Percentiles rank a stretch among this genome's conserved stretches.
phyloP scores from a whole-genome alignment of 2,888 invertebrate species.

The Nomada goodeniana region DNA sequence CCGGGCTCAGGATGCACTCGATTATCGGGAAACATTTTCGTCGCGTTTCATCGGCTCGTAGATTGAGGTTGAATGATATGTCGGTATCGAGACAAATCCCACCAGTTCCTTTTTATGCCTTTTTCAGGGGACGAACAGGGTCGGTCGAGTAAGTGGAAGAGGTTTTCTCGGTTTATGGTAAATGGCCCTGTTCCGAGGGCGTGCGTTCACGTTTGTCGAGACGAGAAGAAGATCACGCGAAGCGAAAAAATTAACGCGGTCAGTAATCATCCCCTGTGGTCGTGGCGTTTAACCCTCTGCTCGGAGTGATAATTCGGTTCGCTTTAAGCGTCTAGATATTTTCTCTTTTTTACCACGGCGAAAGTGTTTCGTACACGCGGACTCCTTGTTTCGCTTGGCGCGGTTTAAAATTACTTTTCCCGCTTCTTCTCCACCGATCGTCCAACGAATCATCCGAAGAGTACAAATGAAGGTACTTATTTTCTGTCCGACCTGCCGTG shows the following conservation, averaged over 20 bases:
- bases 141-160: constrained; percentile 21
- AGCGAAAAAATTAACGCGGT: constrained; percentile 51
- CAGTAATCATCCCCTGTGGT: constrained; percentile 50
- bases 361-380: constrained; percentile 9
- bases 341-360: neutral
- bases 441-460: neutral
- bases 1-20: neutral
- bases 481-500: neutral
- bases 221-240: constrained; percentile 41
- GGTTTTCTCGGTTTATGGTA: constrained; percentile 40
- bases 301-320: constrained; percentile 22
- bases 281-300: constrained; percentile 41
- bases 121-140: constrained; percentile 10
- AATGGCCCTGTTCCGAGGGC: constrained; percentile 36
- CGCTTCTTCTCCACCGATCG: neutral
- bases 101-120: neutral
- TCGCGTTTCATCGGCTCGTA: constrained; percentile 15
- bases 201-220: constrained; percentile 25
- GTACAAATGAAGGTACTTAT: neutral
- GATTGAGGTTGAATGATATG: constrained; percentile 35
- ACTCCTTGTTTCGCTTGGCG: neutral
- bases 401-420: neutral
- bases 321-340: constrained; percentile 7
- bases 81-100: constrained; percentile 13
- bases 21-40: constrained; percentile 37